phyloP scores from a whole-genome alignment of 2,888 invertebrate genomes.

The Cremastobaeus sp. region DNA sequence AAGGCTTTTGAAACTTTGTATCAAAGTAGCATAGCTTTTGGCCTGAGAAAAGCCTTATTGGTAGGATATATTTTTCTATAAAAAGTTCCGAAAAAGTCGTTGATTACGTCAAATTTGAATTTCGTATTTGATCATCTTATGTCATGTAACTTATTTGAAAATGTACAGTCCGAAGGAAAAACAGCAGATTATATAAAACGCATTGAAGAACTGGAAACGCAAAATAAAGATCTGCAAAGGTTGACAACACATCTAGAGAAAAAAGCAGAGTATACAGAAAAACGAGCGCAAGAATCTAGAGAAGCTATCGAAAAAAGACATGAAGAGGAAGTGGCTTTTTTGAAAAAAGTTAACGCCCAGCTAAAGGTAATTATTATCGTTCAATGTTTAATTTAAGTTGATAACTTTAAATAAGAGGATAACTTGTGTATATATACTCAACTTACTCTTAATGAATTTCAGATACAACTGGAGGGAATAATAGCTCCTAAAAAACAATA shows the following conservation, averaged over 20 bases:
- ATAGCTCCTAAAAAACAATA: conserved; percentile 93
- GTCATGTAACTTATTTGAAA: no score
- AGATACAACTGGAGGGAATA: conserved; percentile 96
- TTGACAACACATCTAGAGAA: conserved; percentile 82
- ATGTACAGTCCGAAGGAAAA: conserved; percentile 89
- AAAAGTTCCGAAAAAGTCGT: no score
- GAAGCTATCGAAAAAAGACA: conserved; percentile 95
- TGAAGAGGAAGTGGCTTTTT: conserved; percentile 92
- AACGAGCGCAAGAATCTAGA: conserved; percentile 88
- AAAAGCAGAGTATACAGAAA: conserved; percentile 89
- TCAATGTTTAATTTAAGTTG: not conserved
- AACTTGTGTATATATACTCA: no score
- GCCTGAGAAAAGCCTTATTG: conserved; percentile 97
- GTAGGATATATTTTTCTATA: no score
- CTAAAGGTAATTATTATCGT: conserved; percentile 84
- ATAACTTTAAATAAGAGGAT: not conserved
- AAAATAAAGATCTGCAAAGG: conserved; percentile 81
- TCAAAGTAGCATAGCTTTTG: conserved; percentile 98
- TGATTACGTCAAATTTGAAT: no score
- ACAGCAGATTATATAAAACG: conserved; percentile 89
- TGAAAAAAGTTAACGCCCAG: conserved; percentile 96
- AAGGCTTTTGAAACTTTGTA: conserved; percentile 97
- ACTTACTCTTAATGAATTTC: no score
- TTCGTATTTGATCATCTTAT: no score
- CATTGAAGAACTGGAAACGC: conserved; percentile 84